Percentiles rank a stretch among this genome's conserved stretches.
Evolutionary conservation across 2,888 invertebrate species (phyloP).

Genomic region (Fissipunctia ypsillon): DNA sequence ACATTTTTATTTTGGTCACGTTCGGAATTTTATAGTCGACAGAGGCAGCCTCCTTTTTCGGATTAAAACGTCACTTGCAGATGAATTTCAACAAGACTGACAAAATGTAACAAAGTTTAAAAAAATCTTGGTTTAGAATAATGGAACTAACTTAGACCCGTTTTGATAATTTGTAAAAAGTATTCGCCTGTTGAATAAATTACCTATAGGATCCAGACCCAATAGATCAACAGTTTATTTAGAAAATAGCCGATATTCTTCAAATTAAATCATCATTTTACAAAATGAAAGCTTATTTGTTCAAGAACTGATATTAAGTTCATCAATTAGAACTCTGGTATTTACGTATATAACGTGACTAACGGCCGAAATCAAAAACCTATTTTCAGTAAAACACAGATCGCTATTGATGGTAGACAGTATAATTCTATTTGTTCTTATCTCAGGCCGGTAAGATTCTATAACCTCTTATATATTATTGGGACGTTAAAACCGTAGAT

Average conservation of each 20-base stretch:
- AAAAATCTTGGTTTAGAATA: neutral
- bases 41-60: slow-evolving; percentile 75
- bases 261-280: neutral
- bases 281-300: neutral
- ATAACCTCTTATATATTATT: too few relatives aligned
- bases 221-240: neutral
- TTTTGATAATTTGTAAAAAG: neutral
- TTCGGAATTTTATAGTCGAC: slow-evolving; percentile 80
- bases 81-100: slow-evolving; percentile 79
- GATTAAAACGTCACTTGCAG: slow-evolving; percentile 87
- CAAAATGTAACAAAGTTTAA: slow-evolving; percentile 58
- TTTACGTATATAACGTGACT: too few relatives aligned
- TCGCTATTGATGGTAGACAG: too few relatives aligned
- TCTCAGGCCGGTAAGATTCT: too few relatives aligned
- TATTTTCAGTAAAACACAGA: too few relatives aligned
- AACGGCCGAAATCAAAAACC: too few relatives aligned
- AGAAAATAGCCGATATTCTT: neutral
- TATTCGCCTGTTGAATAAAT: neutral
- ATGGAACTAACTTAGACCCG: neutral
- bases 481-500: too few relatives aligned
- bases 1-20: slow-evolving; percentile 84
- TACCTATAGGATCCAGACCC: neutral
- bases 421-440: too few relatives aligned
- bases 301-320: neutral
- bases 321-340: neutral